These are phyloP conservation scores for Thalassoma bifasciatum DNA, from an alignment of 2,113 vertebrate species.

Conservation along the genomic window DNA sequence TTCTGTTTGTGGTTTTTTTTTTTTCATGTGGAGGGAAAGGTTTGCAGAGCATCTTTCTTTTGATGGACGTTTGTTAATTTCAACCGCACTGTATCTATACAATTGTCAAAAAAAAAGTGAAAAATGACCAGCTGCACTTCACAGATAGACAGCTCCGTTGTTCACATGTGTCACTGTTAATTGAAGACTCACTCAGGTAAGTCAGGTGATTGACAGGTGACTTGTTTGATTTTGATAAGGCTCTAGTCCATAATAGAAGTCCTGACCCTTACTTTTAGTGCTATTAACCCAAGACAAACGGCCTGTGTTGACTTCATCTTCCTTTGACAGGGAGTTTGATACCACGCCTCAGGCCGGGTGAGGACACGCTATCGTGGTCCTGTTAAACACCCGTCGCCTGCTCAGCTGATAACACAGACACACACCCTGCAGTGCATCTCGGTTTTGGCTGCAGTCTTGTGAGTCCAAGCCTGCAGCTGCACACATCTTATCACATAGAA, in stretches of 20 bases:
- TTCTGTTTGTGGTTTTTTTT: not conserved
- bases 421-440: constrained; percentile 41
- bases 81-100: constrained; percentile 21
- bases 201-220: constrained; percentile 77
- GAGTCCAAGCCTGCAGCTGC: constrained; percentile 31
- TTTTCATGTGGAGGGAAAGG: constrained; percentile 4
- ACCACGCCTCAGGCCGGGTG: constrained; percentile 62
- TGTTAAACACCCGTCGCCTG: constrained; percentile 60
- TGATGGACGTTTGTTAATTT: constrained; percentile 39
- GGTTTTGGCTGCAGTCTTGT: constrained; percentile 17
- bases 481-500: constrained; percentile 43
- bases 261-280: constrained; percentile 74
- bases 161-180: constrained; percentile 51
- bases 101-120: not conserved
- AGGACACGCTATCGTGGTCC: constrained; percentile 51
- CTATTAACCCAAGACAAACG: constrained; percentile 69
- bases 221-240: constrained; percentile 74
- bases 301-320: constrained; percentile 68
- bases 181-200: constrained; percentile 62
- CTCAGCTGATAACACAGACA: constrained; percentile 63
- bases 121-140: constrained; percentile 49
- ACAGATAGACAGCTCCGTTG: constrained; percentile 59
- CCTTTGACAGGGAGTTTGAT: constrained; percentile 67
- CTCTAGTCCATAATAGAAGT: constrained; percentile 70
- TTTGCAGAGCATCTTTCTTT: not conserved